Evolutionary conservation across 2,113 vertebrate species (phyloP), one percentile per base, ranked within the genome.

Genomic region (Tachysurus vachellii): DNA sequence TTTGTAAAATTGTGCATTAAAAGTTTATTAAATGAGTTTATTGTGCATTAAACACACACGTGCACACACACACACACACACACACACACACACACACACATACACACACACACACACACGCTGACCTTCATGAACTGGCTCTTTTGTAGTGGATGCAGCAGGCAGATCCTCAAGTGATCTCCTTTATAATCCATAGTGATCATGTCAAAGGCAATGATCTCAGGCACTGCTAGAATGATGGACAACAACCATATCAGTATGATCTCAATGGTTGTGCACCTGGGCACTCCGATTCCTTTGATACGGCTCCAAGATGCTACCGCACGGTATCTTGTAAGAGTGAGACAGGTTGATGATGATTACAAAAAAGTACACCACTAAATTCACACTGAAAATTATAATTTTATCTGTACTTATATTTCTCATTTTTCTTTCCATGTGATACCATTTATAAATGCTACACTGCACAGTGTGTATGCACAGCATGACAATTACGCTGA

Each of bases 271-370:
- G 97, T 96, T 84, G 97, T 99, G 96, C 97, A 98, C 92, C 96
- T 98, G 0, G 98, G 97, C 90, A 99, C 95, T 0, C 97, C 96
- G 0, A 97, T 98, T 54, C 97, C 97, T 95, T 99, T 98, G 92
- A 99, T 97, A 14, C 96, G 96, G 92, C 96, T 99, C 97, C 97
- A 98, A 0, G 97, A 99, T 86, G 96, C 96, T 73, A 99, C 98
- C 1, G 98, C 98, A 80, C 98, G 96, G 89, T 99, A 99, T 92
- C 98, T 99, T 88, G 82, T 31, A 11, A 61, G 31, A 68, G 23
- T 57, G 3, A 68, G 26, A 82, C 54, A 42, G 75, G 7, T 26
- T 7, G 16, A 70, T 70, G n/a, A 50, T 50, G 1, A 28, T 68
- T 28, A 28, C 0, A 3, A 62, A 61, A 2, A 5, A 19, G 11